Evolutionary conservation across 2,888 invertebrate species (phyloP).

Genomic region (Drosophila prostipennis): DNA sequence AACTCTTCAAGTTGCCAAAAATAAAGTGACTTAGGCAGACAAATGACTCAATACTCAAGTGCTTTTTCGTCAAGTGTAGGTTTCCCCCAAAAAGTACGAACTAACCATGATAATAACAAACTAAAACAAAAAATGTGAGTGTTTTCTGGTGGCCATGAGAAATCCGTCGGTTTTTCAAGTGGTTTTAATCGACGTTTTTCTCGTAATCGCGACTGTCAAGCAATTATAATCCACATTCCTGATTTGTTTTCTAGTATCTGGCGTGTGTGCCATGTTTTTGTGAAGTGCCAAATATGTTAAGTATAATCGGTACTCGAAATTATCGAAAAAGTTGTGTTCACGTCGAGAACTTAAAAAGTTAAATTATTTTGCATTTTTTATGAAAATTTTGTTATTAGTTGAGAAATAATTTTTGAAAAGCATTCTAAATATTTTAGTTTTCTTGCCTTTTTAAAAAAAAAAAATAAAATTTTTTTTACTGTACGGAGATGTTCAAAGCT

Average conservation of each 20-base stretch:
- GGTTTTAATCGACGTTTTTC: neutral
- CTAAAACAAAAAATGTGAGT: neutral
- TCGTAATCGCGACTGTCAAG: slow-evolving; percentile 18
- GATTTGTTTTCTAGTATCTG: neutral
- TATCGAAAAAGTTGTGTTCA: neutral
- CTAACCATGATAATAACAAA: slow-evolving; percentile 18
- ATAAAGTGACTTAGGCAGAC: neutral
- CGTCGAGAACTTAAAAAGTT: neutral
- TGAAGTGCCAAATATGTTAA: slow-evolving; percentile 16
- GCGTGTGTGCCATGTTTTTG: slow-evolving; percentile 3
- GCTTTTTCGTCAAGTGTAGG: slow-evolving; percentile 10
- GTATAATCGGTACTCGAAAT: neutral
- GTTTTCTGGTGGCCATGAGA: slow-evolving; percentile 10
- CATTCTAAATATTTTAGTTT: too few relatives aligned
- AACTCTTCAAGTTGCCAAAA: slow-evolving; percentile 6
- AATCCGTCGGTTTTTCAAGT: slow-evolving; percentile 31
- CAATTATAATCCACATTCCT: slow-evolving; percentile 5
- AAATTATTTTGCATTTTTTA: too few relatives aligned
- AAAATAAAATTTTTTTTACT: too few relatives aligned
- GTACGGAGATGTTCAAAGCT: too few relatives aligned
- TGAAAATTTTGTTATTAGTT: too few relatives aligned
- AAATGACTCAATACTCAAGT: slow-evolving; percentile 5
- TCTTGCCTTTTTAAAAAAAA: too few relatives aligned
- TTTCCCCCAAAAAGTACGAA: slow-evolving; percentile 12
- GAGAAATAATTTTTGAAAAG: too few relatives aligned